These are phyloP conservation scores for Maccullochella peelii DNA, from an alignment of 2,113 vertebrate genomes.

Conservation along the genomic window DNA sequence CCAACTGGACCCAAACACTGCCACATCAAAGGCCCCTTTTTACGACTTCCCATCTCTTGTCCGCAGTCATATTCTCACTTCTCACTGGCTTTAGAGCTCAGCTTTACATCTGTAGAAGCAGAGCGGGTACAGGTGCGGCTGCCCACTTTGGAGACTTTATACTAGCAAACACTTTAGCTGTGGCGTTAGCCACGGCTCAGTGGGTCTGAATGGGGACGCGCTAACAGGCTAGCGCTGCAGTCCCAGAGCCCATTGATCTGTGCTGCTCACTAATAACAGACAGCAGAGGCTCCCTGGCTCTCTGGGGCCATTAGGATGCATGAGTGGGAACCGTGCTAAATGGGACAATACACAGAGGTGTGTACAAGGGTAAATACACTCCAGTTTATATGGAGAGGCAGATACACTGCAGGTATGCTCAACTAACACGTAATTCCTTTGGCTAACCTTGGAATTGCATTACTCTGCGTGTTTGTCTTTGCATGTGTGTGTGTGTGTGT, in stretches of 20 bases:
- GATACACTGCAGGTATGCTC: slow-evolving; percentile 48
- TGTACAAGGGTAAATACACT: slow-evolving; percentile 72
- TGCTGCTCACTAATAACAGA: slow-evolving; percentile 71
- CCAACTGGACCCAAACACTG: neutral
- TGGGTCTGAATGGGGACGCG: slow-evolving; percentile 70
- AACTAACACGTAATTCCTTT: slow-evolving; percentile 53
- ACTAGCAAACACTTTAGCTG: slow-evolving; percentile 71
- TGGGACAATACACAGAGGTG: slow-evolving; percentile 75
- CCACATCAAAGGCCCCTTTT: slow-evolving; percentile 40
- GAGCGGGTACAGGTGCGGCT: slow-evolving; percentile 70
- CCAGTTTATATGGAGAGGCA: slow-evolving; percentile 53
- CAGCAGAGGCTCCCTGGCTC: slow-evolving; percentile 58
- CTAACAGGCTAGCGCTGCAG: slow-evolving; percentile 69
- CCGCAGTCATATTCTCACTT: slow-evolving; percentile 21
- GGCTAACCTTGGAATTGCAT: slow-evolving; percentile 69
- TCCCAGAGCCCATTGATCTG: slow-evolving; percentile 75
- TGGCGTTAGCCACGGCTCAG: slow-evolving; percentile 77
- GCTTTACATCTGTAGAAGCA: slow-evolving; percentile 40
- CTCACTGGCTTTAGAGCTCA: slow-evolving; percentile 47
- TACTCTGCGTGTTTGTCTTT: slow-evolving; percentile 56
- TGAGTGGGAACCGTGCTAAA: slow-evolving; percentile 71
- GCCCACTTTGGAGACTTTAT: slow-evolving; percentile 64
- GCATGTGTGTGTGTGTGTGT: slow-evolving; percentile 1
- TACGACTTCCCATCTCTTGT: slow-evolving; percentile 14
- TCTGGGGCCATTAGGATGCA: slow-evolving; percentile 79